Base-by-base conservation (phyloP, 2,113 vertebrate species). In the Puntigrus tetrazona region DNA sequence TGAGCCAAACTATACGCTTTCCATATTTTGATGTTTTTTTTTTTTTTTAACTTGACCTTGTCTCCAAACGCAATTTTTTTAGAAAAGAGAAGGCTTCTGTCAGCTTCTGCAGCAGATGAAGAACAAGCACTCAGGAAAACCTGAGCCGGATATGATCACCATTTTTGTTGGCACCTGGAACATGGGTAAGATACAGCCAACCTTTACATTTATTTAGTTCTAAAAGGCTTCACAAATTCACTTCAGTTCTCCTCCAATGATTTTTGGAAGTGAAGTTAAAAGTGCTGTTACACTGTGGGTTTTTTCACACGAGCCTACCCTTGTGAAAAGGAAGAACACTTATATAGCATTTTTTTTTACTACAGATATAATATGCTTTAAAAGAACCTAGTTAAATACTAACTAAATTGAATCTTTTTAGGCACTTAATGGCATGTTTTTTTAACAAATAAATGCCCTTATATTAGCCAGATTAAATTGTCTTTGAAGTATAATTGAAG, bases 101-200 rank as follows among this genome's bases (percentile, higher is more conserved):
- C 98, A 99, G 81, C 96, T 99, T 52, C 95, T 99, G 79, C 98
- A 99, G 89, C 98, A 98, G 90, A 99, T 99, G 98, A 99, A 99
- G 93, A 99, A 98, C 91, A 98, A 97, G 86, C 98, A 99, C 88
- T 96, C 97, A 0, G 96, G 95, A 77, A 98, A 99, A 89, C 94
- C 96, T 0, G 98, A 99, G 85, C 98, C 98, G 0, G 98, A 99
- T 91, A 98, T 99, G 97, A 96, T 99, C 91, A 97, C 96, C 47
- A 91, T 99, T 87, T 99, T 99, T 93, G 95, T 97, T 38, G 98
- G 98, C 82, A 98, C 98, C 81, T 99, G 97, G 97, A 99, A 99
- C 90, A 99, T 99, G 97, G 98, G 98, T 99, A 94, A 88, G 94
- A 70, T 20, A 34, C 74, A n/a, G 5, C 36, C 4, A 18, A 27